Evolutionary conservation across 2,888 invertebrate species (phyloP).

Genomic region (Agapetus fuscipes): DNA sequence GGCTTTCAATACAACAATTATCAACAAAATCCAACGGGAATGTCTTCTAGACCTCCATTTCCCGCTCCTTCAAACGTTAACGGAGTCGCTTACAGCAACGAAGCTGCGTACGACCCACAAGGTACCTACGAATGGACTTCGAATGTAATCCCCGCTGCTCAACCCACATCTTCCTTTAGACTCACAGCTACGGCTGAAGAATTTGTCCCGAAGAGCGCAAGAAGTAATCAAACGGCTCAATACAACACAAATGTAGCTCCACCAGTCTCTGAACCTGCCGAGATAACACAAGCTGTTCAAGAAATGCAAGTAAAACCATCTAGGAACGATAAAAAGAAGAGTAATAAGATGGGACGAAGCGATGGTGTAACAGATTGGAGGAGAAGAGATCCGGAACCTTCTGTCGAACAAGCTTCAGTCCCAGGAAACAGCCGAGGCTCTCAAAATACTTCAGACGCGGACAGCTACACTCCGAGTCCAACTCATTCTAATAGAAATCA

Average conservation of each 20-base stretch:
- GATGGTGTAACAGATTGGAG: slow-evolving; percentile 12
- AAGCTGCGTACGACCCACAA: too few relatives aligned
- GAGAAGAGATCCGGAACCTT: slow-evolving; percentile 5
- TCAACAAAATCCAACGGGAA: too few relatives aligned
- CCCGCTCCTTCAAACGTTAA: too few relatives aligned
- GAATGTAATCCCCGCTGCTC: too few relatives aligned
- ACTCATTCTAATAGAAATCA: too few relatives aligned
- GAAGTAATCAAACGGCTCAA: slow-evolving; percentile 1
- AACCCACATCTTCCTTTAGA: slow-evolving; percentile 23
- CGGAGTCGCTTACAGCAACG: too few relatives aligned
- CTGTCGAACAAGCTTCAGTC: background rate
- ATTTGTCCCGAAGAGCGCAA: slow-evolving; percentile 26
- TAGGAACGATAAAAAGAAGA: slow-evolving; percentile 3
- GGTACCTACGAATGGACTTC: too few relatives aligned
- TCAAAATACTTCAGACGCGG: too few relatives aligned
- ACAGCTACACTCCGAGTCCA: too few relatives aligned
- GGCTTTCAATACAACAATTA: background rate
- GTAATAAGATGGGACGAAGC: background rate
- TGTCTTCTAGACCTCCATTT: too few relatives aligned
- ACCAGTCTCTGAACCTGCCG: background rate
- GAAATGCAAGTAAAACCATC: background rate
- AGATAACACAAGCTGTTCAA: too few relatives aligned
- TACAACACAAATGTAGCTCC: background rate
- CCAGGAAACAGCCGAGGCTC: background rate
- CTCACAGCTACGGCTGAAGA: slow-evolving; percentile 30